Conservation (phyloP, 2,888 invertebrate genomes). For the Shargacucullia verbasci region DNA sequence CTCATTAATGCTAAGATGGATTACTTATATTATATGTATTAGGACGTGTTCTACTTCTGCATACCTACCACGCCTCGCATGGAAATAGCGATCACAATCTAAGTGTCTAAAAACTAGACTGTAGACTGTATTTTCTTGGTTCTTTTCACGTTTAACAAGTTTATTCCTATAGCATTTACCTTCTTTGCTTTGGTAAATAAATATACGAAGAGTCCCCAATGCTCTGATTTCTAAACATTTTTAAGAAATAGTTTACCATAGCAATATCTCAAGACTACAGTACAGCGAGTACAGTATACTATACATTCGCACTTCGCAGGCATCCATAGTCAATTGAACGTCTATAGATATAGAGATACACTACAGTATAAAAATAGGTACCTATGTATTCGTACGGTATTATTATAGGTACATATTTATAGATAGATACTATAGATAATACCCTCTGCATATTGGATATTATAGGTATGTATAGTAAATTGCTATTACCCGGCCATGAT, state of each 20-base stretch:
- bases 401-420: constrained; percentile 58
- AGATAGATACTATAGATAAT: constrained; percentile 65
- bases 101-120: no score
- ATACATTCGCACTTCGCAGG: not conserved
- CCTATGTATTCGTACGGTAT: constrained; percentile 59
- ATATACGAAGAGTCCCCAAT: not conserved
- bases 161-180: not conserved
- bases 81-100: no score
- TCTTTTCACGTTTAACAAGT: not conserved
- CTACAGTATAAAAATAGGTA: constrained; percentile 60
- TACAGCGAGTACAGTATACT: no score
- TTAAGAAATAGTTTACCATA: not conserved
- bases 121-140: no score
- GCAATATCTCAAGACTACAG: constrained; percentile 6
- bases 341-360: constrained; percentile 29
- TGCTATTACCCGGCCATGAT: constrained; percentile 78
- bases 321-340: constrained; percentile 40
- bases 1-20: no score
- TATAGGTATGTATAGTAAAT: constrained; percentile 72
- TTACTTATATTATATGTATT: no score
- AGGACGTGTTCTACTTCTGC: no score
- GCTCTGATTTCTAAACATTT: not conserved
- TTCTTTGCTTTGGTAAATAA: no score
- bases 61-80: no score
- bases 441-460: constrained; percentile 52